A percentile compares a stretch with the other conserved stretches of the same genome.
These are phyloP conservation scores for Enteromius afrohamiltoni DNA, from an alignment of 2,797 vertebrate genomes.

Conservation along the genomic window DNA sequence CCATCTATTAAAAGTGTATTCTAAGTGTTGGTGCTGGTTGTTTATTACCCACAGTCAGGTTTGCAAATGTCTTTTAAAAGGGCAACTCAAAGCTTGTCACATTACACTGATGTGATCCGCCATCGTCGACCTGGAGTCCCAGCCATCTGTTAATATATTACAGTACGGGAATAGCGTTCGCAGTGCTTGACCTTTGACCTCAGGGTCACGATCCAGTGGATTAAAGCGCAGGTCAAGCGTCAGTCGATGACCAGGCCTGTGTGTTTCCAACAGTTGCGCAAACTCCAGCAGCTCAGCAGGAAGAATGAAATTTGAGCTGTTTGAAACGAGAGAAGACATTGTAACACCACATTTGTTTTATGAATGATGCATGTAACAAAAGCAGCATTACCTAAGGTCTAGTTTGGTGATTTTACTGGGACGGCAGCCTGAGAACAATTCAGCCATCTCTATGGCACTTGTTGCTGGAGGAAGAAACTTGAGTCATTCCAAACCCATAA, in stretches of 20 bases:
- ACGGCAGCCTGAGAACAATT: slow-evolving; percentile 84
- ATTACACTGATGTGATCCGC: slow-evolving; percentile 87
- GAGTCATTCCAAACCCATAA: background rate
- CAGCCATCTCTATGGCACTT: slow-evolving; percentile 80
- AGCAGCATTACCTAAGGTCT: slow-evolving; percentile 84
- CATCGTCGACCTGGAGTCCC: slow-evolving; percentile 86
- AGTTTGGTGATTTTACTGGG: slow-evolving; percentile 81
- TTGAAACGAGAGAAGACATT: background rate
- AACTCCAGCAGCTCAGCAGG: slow-evolving; percentile 88
- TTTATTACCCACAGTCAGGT: background rate
- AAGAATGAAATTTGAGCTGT: slow-evolving; percentile 91
- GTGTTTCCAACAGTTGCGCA: slow-evolving; percentile 73
- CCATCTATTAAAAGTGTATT: slow-evolving; percentile 22
- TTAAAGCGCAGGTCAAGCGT: slow-evolving; percentile 86
- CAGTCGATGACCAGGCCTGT: slow-evolving; percentile 71
- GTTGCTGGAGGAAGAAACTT: slow-evolving; percentile 65
- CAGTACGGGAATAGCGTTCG: slow-evolving; percentile 76
- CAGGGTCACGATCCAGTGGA: slow-evolving; percentile 84
- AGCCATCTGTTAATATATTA: slow-evolving; percentile 76
- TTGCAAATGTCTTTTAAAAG: background rate
- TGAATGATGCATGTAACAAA: background rate
- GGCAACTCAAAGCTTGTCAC: slow-evolving; percentile 64
- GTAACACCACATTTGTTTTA: background rate
- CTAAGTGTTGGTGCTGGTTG: background rate
- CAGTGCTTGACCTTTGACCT: slow-evolving; percentile 79